These are phyloP conservation scores for Lucilia sericata DNA, from an alignment of 1,140 invertebrate genomes.

Conservation along the genomic window DNA sequence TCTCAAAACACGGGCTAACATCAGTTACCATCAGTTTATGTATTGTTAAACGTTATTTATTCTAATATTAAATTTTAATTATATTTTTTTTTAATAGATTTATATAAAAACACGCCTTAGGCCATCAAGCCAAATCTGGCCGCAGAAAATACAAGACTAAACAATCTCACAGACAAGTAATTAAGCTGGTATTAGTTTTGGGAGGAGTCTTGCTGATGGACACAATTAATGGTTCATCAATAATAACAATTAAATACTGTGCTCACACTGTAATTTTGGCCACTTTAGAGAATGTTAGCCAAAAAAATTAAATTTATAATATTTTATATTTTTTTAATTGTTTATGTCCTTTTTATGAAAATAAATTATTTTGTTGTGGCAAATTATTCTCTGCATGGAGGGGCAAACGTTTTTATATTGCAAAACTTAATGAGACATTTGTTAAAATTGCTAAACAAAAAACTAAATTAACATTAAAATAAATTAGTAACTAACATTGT, in stretches of 20 bases:
- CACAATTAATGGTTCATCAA: slow-evolving; percentile 26
- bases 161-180: neutral
- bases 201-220: slow-evolving; percentile 32
- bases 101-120: too few species aligned
- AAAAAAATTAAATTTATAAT: neutral
- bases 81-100: too few species aligned
- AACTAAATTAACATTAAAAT: neutral
- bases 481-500: slow-evolving; percentile 6
- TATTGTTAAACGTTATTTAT: neutral
- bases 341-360: neutral
- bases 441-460: neutral
- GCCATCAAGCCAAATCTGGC: too few species aligned
- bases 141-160: neutral
- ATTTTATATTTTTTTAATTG: slow-evolving; percentile 10
- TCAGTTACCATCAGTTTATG: too few species aligned
- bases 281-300: neutral
- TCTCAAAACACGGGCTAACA: too few species aligned
- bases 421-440: neutral
- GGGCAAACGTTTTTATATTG: neutral
- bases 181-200: slow-evolving; percentile 31
- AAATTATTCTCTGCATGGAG: neutral
- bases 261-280: neutral
- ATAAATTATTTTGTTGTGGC: neutral
- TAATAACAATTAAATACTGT: neutral
- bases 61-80: neutral